Evolutionary conservation across 2,888 invertebrate genomes (phyloP).

Genomic region (Hydrotaea diabolus): DNA sequence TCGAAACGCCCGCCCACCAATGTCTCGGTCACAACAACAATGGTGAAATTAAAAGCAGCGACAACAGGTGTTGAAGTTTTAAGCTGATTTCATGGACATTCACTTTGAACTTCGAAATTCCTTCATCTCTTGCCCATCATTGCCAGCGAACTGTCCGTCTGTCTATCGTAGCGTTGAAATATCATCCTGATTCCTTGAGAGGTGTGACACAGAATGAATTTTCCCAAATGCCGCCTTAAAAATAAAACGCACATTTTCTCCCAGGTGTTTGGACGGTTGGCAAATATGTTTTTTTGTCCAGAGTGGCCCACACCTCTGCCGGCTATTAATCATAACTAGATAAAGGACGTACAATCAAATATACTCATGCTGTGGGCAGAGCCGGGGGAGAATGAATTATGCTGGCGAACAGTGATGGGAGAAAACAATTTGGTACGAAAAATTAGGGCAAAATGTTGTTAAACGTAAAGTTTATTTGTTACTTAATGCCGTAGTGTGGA

Average conservation of each 20-base stretch:
- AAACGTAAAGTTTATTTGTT: too few species aligned
- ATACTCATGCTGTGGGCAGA: background rate
- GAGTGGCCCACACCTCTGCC: background rate
- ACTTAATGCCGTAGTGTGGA: too few species aligned
- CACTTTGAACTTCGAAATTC: slow-evolving; percentile 10
- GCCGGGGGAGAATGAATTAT: background rate
- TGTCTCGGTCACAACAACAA: background rate
- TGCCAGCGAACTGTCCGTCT: background rate
- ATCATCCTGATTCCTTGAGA: background rate
- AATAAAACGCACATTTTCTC: slow-evolving; percentile 8
- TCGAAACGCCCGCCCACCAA: background rate
- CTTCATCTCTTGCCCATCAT: background rate
- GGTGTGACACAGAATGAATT: slow-evolving; percentile 1
- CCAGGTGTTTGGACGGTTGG: background rate
- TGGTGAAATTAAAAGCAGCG: background rate
- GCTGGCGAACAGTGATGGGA: too few species aligned
- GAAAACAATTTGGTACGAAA: too few species aligned
- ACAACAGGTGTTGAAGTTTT: slow-evolving; percentile 20
- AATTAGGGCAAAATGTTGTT: too few species aligned
- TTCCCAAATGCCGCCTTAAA: background rate
- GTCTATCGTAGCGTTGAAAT: too few species aligned
- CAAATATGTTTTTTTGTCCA: background rate
- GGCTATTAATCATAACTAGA: background rate
- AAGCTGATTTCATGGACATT: slow-evolving; percentile 20
- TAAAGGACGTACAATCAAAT: background rate